Percentiles rank a stretch among this genome's conserved stretches.
Conservation (phyloP, 2,797 vertebrate genomes). For the Margarornis squamiger region DNA sequence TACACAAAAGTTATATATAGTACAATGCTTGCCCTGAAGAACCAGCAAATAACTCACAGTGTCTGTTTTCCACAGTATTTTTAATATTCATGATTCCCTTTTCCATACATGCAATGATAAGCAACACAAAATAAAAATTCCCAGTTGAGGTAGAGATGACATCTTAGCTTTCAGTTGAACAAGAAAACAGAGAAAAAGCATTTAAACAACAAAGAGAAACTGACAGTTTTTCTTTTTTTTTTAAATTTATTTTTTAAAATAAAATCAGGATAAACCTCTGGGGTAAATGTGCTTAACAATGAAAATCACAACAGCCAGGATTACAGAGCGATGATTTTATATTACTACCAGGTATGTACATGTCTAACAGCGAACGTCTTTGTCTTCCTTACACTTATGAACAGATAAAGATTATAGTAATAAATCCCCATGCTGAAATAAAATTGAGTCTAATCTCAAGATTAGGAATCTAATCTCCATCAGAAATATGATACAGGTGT, state of each 20-base stretch:
- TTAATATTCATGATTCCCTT: neutral
- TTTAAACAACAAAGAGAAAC: neutral
- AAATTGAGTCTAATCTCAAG: neutral
- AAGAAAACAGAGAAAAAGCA: neutral
- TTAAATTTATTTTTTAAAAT: neutral
- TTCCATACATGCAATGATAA: neutral
- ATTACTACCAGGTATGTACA: neutral
- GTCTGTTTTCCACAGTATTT: neutral
- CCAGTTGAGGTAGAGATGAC: neutral
- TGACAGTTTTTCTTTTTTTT: neutral
- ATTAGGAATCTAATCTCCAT: slow-evolving; percentile 14
- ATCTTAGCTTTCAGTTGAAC: neutral
- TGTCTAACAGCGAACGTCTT: neutral
- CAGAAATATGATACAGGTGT: neutral
- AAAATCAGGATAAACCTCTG: neutral
- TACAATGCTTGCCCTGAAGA: neutral
- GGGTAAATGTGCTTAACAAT: neutral
- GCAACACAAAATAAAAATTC: neutral
- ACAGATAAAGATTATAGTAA: neutral
- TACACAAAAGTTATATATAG: neutral
- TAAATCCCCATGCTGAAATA: neutral
- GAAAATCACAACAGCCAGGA: neutral
- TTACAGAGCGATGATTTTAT: neutral
- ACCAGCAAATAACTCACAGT: neutral
- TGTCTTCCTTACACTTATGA: neutral